Evolutionary conservation across 2,113 vertebrate species (phyloP).

Genomic region (human): GRCh38 chr5:60347501-60348000

Average conservation of each 20-base stretch:
- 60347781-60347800: not conserved
- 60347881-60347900: not conserved
- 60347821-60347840: not conserved
- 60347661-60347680: not conserved
- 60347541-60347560: not conserved
- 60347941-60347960: not conserved
- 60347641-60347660: not conserved
- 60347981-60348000: not conserved
- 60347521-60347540: not conserved
- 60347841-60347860: not conserved
- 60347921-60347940: not conserved
- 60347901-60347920: not conserved
- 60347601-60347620: not conserved
- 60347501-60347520: conserved; percentile 2
- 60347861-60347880: not conserved
- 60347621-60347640: not conserved
- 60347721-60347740: too few species aligned
- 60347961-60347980: not conserved
- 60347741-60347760: not conserved
- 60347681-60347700: not conserved
- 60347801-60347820: not conserved
- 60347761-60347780: not conserved
- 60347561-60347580: not conserved
- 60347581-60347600: not conserved
- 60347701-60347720: not conserved